Evolutionary conservation across 2,797 vertebrate genomes (phyloP), one percentile per base, ranked within the genome.

Genomic region (Gobio occitaniae): DNA sequence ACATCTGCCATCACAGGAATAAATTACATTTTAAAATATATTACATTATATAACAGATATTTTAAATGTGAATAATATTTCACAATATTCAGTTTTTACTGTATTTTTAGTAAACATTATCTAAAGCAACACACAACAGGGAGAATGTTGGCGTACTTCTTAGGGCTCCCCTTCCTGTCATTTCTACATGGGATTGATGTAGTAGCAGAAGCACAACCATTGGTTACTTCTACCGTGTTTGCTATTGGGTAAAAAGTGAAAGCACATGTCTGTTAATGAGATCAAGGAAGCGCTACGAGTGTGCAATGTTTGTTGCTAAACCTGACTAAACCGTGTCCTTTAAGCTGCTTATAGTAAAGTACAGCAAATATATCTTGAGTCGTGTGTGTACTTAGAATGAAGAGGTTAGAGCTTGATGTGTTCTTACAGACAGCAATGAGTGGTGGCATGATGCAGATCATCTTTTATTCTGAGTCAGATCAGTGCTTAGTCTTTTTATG

Each of bases 201-300:
- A 36, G 25, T 21, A n/a, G 19, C 19, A 41, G 52, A 41, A 75
- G 21, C 29, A 32, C 2, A 50, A 72, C 8, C 25, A 32, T 16
- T 32, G 9, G 48, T 36, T 25, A 41, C 36, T 21, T 69, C 7
- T 9, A n/a, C 48, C 6, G 1, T 80, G 59, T 75, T 41, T 84
- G 65, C 36, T 68, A 1, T 25, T 50, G 38, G 44, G 47, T 13
- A 77, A 38, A 56, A 52, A 21, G 61, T 66, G 44, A 79, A 66
- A 29, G 61, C 44, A 77, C n/a, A 21, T 56, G 61, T 84, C 48
- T 68, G 72, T 69, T 82, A 68, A 84, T 68, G 36, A 66, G 72
- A 77, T 77, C 61, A 83, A 25, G 72, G 54, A 74, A 38, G 59
- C n/a, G 13, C 38, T 61, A 32, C 19, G 13, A 68, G 82, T 19